A percentile compares a stretch with the other conserved stretches of the same genome.
phyloP scores from a whole-genome alignment of 2,797 vertebrate genomes.

The Alectoris magna region DNA sequence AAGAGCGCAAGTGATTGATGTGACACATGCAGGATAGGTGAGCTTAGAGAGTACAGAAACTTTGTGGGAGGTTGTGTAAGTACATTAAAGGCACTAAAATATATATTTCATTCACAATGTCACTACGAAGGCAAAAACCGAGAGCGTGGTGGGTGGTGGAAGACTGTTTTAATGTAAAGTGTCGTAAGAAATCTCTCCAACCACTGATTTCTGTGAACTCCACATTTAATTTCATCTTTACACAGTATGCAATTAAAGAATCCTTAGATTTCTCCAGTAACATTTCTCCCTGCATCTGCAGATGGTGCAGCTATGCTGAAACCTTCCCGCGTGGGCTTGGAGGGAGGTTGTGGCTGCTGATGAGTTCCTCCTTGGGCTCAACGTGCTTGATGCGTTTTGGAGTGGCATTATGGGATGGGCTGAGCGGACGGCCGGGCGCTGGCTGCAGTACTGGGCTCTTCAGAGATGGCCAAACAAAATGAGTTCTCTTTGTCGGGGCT shows the following conservation, averaged over 20 bases:
- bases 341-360: not conserved
- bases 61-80: conserved; percentile 76
- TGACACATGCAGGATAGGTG: conserved; percentile 74
- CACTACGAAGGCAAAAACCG: conserved; percentile 69
- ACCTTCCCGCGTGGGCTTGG: not conserved
- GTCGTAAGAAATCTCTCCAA: conserved; percentile 72
- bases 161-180: conserved; percentile 72
- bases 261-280: conserved; percentile 38
- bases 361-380: not conserved
- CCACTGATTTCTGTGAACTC: conserved; percentile 71
- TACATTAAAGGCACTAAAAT: conserved; percentile 74
- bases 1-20: conserved; percentile 73
- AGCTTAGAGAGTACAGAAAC: conserved; percentile 72
- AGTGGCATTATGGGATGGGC: not conserved
- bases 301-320: conserved; percentile 24
- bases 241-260: conserved; percentile 67
- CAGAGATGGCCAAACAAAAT: not conserved
- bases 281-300: not conserved
- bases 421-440: not conserved
- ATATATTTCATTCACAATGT: conserved; percentile 76
- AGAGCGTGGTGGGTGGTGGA: conserved; percentile 69
- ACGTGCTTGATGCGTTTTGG: not conserved
- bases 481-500: not conserved
- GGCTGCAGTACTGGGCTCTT: not conserved
- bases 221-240: conserved; percentile 60